phyloP scores from a whole-genome alignment of 2,888 invertebrate genomes.

The Agrochola lota region DNA sequence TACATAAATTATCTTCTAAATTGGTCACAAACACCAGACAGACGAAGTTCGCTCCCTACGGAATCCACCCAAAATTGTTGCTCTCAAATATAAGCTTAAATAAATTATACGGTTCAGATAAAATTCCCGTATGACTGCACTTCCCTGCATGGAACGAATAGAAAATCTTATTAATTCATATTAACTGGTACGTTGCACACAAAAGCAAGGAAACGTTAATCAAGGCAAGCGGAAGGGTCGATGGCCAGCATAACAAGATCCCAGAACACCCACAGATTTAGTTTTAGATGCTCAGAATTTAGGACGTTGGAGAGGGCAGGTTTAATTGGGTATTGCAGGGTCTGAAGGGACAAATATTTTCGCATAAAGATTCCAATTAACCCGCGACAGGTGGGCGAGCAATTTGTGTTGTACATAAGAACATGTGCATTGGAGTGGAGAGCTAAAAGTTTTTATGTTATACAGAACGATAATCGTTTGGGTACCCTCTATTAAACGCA shows the following conservation, averaged over 20 bases:
- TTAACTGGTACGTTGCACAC: conserved; percentile 76
- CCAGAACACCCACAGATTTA: conserved; percentile 60
- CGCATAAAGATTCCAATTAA: conserved; percentile 87
- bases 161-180: conserved; percentile 76
- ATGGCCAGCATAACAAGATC: conserved; percentile 71
- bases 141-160: conserved; percentile 52
- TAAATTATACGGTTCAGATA: conserved; percentile 52
- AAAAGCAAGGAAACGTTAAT: conserved; percentile 80
- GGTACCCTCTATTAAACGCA: conserved; percentile 50
- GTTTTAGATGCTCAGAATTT: conserved; percentile 51
- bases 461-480: conserved; percentile 68
- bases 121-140: conserved; percentile 60
- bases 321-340: conserved; percentile 68
- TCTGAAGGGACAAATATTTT: conserved; percentile 79
- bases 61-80: conserved; percentile 2
- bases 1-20: not conserved
- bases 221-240: conserved; percentile 82
- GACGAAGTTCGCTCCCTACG: not conserved
- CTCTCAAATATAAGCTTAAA: conserved; percentile 41
- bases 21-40: conserved; percentile 2
- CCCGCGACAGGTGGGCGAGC: conserved; percentile 79
- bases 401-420: conserved; percentile 75
- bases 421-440: conserved; percentile 71
- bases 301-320: conserved; percentile 67
- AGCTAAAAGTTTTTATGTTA: conserved; percentile 72